These are phyloP conservation scores for Odontamblyopus lacepedii DNA, from an alignment of 2,797 vertebrate genomes.

Conservation along the genomic window DNA sequence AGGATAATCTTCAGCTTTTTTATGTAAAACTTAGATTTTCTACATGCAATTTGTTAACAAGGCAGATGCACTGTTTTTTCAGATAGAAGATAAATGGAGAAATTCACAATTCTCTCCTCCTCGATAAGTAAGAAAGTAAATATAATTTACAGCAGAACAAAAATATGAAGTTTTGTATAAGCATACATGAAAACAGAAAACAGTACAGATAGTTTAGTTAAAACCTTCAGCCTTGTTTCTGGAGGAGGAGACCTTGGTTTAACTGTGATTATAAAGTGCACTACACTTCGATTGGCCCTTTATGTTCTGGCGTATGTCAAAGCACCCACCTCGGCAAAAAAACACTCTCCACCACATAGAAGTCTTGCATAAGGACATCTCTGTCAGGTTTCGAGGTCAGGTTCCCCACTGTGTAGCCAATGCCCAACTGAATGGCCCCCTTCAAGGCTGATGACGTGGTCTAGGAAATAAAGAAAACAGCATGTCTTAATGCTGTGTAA, in stretches of 20 bases:
- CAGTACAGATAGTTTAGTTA: neutral
- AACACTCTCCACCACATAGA: constrained; percentile 97
- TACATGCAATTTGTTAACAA: constrained; percentile 39
- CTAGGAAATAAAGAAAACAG: constrained; percentile 65
- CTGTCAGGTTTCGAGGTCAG: constrained; percentile 96
- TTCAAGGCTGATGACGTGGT: constrained; percentile 95
- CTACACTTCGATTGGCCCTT: neutral
- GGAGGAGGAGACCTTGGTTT: neutral
- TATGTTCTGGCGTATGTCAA: neutral
- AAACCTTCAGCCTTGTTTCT: neutral
- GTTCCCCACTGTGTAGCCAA: constrained; percentile 96
- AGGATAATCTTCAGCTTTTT: constrained; percentile 51
- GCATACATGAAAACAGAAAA: neutral
- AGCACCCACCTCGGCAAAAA: constrained; percentile 92
- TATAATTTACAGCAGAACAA: too few relatives aligned
- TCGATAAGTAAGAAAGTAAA: too few relatives aligned
- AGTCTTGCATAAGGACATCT: constrained; percentile 99
- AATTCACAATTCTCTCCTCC: too few relatives aligned
- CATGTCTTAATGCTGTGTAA: constrained; percentile 15
- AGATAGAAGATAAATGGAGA: too few relatives aligned
- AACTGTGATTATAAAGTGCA: neutral
- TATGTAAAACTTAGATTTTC: constrained; percentile 35
- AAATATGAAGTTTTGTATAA: too few relatives aligned
- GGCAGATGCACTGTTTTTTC: neutral
- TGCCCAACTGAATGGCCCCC: constrained; percentile 96